A percentile compares a stretch with the other conserved stretches of the same genome.
Conservation (phyloP, 2,888 invertebrate species). For the Lamproptera curius region DNA sequence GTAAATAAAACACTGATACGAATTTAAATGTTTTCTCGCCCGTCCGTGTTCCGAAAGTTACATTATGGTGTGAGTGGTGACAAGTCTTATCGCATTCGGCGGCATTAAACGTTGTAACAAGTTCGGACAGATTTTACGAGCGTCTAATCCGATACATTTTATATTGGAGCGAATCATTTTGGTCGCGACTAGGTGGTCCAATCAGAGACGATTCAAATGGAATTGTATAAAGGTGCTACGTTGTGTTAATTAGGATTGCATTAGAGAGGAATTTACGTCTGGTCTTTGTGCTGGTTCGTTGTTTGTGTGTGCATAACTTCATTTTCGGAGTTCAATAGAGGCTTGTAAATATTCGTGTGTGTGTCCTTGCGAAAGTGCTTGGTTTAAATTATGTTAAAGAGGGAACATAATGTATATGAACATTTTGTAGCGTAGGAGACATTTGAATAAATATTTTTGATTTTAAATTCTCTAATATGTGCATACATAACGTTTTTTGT, state of each 20-base stretch:
- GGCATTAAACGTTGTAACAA: conserved; percentile 31
- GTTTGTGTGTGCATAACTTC: neutral
- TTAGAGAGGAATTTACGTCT: neutral
- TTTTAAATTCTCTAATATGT: no score
- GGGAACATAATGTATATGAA: neutral
- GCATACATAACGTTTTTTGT: no score
- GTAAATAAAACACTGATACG: no score
- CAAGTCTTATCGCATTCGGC: conserved; percentile 21
- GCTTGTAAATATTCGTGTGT: neutral
- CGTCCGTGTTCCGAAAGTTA: conserved; percentile 18
- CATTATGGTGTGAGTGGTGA: conserved; percentile 40
- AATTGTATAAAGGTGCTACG: conserved; percentile 3
- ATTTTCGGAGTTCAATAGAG: neutral
- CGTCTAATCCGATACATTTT: conserved; percentile 43
- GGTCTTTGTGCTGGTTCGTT: neutral
- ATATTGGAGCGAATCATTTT: conserved; percentile 29
- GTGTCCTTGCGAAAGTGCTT: neutral
- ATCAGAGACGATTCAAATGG: neutral
- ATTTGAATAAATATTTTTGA: no score
- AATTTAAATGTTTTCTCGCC: no score
- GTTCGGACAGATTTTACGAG: conserved; percentile 49
- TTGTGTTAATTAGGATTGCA: conserved; percentile 6
- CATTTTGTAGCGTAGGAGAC: no score
- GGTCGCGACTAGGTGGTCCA: conserved; percentile 35
- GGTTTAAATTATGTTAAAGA: neutral